Conservation (phyloP, 2,113 vertebrate genomes). For the Sorex araneus region DNA sequence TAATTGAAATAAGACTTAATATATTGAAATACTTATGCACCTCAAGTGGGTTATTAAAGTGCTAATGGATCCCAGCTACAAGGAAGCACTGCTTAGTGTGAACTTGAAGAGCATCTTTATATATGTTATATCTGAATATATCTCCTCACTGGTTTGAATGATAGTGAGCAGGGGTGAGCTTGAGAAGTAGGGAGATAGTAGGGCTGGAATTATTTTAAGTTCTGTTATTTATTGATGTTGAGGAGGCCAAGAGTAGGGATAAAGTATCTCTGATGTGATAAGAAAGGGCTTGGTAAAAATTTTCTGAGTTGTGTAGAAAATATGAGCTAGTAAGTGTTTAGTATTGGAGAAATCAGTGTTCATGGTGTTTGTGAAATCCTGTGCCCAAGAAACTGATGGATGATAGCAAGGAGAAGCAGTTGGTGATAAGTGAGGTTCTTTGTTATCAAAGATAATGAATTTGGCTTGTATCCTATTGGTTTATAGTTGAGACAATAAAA, state of each 20-base stretch:
- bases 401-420: not conserved
- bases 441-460: not conserved
- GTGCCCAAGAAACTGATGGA: conserved; percentile 4
- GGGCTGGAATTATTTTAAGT: not conserved
- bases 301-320: not conserved
- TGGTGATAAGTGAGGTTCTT: not conserved
- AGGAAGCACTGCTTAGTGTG: too few species aligned
- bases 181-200: not conserved
- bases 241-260: not conserved
- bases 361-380: not conserved
- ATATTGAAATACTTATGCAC: not conserved
- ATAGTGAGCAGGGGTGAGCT: not conserved
- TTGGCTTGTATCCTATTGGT: not conserved
- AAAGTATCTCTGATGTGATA: not conserved
- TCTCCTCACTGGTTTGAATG: not conserved
- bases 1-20: not conserved
- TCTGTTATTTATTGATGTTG: not conserved
- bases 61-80: too few species aligned
- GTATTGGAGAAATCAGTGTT: not conserved
- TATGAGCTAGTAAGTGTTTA: conserved; percentile 4
- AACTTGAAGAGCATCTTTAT: too few species aligned
- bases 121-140: not conserved
- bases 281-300: not conserved
- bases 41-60: too few species aligned
- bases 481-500: not conserved